Evolutionary conservation across 2,113 vertebrate genomes (phyloP), one percentile per base, ranked within the genome.

Genomic region (Falcunculus frontatus): DNA sequence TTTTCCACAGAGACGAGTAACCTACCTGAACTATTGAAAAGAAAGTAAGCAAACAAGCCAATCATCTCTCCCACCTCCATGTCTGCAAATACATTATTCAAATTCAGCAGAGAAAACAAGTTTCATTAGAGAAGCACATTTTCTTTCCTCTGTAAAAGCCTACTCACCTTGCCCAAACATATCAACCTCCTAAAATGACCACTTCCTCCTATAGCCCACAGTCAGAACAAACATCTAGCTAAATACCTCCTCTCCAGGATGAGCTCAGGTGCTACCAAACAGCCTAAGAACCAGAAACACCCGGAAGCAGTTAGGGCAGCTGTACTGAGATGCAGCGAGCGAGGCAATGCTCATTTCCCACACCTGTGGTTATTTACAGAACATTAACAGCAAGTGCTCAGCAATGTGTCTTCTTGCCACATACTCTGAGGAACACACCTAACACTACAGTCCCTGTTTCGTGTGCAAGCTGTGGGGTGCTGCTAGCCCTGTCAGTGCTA

Each of bases 351-450:
- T 83, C 10, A 10, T 77, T 70, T 81, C 77, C 65, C 32, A 32
- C 10, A 35, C 30, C 69, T 50, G 27, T 55, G 76, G 16, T 55
- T 53, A 30, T 30, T 77, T 37, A 53, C 32, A 42, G 33, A 78
- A 10, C 10, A 30, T 23, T 19, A 37, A 15, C 6, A 90, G 50
- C 42, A n/a, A 42, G 33, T 2, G 23, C 53, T 68, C 49, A 73
- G 83, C 17, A 20, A 1, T 0, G 10, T 4, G 5, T 44, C 25
- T 42, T 39, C 33, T 32, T 49, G 42, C 13, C 50, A 21, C 12
- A 0, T 6, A 6, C 30, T 3, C 2, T 13, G 47, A 60, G 49
- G 44, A 55, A 8, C 8, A 4, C 2, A 16, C 0, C 32, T 9
- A 46, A 42, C 4, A 2, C 68, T 4, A 0, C 0, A 26, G 65